A percentile compares a stretch with the other conserved stretches of the same genome.
Conservation (phyloP, 1,140 invertebrate genomes). For the Ips typographus region DNA sequence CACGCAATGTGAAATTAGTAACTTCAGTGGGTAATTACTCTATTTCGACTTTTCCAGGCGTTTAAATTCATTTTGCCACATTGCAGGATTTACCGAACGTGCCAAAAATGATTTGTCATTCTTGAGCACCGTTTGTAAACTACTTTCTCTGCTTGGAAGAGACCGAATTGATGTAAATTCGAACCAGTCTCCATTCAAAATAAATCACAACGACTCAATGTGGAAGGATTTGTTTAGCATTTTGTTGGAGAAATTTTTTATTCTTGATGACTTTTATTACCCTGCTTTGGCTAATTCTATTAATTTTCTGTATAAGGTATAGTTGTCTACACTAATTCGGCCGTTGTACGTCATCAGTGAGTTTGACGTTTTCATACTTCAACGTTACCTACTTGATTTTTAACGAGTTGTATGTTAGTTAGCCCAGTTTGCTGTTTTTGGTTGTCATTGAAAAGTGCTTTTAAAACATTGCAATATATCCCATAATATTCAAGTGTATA, state of each 20-base stretch:
- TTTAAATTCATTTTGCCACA: too few species aligned
- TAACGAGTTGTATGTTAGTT: too few species aligned
- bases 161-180: slow-evolving; percentile 43
- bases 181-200: slow-evolving; percentile 39
- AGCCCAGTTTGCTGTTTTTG: too few species aligned
- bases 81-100: too few species aligned
- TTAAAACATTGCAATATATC: background rate
- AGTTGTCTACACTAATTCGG: too few species aligned
- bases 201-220: slow-evolving; percentile 39
- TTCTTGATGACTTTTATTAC: slow-evolving; percentile 38
- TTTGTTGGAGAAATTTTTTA: slow-evolving; percentile 38
- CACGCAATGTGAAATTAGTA: slow-evolving; percentile 46
- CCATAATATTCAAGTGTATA: too few species aligned
- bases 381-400: too few species aligned
- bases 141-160: slow-evolving; percentile 38
- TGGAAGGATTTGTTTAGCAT: slow-evolving; percentile 41
- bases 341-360: too few species aligned
- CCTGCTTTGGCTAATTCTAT: slow-evolving; percentile 36
- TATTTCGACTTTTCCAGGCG: too few species aligned
- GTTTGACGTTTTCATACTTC: too few species aligned
- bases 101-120: slow-evolving; percentile 35
- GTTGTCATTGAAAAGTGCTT: background rate
- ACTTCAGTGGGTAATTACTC: slow-evolving; percentile 31
- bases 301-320: slow-evolving; percentile 44
- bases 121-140: slow-evolving; percentile 39